Evolutionary conservation across 2,797 vertebrate genomes (phyloP).

Genomic region (Thripadectes ignobilis): DNA sequence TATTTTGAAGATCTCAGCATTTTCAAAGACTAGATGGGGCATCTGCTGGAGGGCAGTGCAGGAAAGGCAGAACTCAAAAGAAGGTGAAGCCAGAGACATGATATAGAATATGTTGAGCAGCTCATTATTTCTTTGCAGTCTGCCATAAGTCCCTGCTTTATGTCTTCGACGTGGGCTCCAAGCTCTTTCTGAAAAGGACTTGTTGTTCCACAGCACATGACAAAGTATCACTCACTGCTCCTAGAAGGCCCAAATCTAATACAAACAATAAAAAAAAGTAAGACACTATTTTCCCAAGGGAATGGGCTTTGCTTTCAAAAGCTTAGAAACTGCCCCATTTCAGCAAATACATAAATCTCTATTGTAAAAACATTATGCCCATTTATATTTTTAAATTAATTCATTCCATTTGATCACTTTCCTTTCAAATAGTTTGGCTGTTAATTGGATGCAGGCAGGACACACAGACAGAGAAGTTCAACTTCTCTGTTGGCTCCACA

Average conservation of each 20-base stretch:
- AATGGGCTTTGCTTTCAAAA: slow-evolving; percentile 10
- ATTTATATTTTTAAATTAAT: slow-evolving; percentile 32
- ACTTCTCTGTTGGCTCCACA: neutral
- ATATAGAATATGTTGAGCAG: neutral
- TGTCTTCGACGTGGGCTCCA: neutral
- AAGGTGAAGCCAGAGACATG: neutral
- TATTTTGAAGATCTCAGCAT: neutral
- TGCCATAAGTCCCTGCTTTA: neutral
- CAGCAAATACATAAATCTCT: slow-evolving; percentile 21
- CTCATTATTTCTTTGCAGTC: neutral
- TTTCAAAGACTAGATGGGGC: neutral
- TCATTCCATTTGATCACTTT: slow-evolving; percentile 61
- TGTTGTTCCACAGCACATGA: neutral
- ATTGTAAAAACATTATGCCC: slow-evolving; percentile 11
- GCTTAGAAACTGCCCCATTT: neutral
- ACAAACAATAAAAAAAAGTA: slow-evolving; percentile 7
- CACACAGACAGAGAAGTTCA: neutral
- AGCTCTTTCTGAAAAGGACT: neutral
- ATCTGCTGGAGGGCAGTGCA: neutral
- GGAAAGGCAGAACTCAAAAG: neutral
- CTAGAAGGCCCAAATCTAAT: slow-evolving; percentile 3
- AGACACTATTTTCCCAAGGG: neutral
- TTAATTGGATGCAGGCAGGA: slow-evolving; percentile 56
- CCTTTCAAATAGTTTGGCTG: slow-evolving; percentile 43
- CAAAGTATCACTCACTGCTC: neutral